Evolutionary conservation across 2,113 vertebrate species (phyloP).

Genomic region (Tyrannus savana): DNA sequence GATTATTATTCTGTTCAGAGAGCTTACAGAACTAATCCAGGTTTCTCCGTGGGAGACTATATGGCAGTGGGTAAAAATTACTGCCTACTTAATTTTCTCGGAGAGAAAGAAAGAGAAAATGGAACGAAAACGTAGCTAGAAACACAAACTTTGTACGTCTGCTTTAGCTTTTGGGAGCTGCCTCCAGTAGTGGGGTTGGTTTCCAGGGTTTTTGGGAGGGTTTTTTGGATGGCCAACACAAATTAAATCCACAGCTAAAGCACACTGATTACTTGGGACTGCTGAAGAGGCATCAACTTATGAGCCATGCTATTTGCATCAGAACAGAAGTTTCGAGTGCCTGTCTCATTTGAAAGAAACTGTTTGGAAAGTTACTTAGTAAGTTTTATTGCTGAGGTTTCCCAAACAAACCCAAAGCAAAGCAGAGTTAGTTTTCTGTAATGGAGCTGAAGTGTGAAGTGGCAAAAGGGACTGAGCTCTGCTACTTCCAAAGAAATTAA

Average conservation of each 20-base stretch:
- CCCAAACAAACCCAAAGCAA: neutral
- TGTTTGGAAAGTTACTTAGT: neutral
- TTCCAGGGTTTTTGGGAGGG: fast-evolving
- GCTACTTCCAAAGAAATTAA: neutral
- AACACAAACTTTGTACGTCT: neutral
- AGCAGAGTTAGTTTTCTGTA: neutral
- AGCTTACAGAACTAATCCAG: conserved; percentile 17
- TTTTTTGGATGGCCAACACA: neutral
- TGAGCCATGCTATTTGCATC: neutral
- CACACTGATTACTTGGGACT: neutral
- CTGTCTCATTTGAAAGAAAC: neutral
- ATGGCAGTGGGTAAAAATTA: conserved; percentile 21
- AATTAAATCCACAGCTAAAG: neutral
- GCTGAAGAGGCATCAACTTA: neutral
- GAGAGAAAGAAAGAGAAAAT: neutral
- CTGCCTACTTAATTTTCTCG: neutral
- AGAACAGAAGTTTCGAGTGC: neutral
- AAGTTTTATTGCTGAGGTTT: neutral
- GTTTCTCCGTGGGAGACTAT: neutral
- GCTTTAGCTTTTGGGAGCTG: neutral
- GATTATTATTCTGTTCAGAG: neutral
- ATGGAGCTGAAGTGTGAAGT: neutral
- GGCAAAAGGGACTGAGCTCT: neutral
- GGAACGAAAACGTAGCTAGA: neutral
- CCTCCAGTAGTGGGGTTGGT: neutral